These are phyloP conservation scores for Garrulus glandarius DNA, from an alignment of 2,797 vertebrate species.

Conservation along the genomic window DNA sequence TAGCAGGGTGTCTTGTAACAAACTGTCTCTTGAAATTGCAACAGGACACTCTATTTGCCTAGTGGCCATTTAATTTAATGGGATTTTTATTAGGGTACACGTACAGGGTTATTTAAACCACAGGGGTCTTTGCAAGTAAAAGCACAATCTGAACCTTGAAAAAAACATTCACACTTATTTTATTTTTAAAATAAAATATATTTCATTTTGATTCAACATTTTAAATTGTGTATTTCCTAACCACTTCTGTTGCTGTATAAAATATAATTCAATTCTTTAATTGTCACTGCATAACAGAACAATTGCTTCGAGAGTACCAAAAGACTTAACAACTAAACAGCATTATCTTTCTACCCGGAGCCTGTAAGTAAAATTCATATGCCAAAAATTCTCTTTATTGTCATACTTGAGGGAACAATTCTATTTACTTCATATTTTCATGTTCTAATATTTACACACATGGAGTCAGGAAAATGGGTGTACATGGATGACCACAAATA, in stretches of 20 bases:
- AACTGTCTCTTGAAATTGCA: constrained; percentile 76
- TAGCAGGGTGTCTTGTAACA: constrained; percentile 74
- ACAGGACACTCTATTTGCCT: constrained; percentile 71
- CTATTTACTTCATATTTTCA: background rate
- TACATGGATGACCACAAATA: background rate
- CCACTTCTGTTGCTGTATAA: constrained; percentile 7
- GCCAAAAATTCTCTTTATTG: background rate
- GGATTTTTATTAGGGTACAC: constrained; percentile 78
- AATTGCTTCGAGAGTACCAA: background rate
- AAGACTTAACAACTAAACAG: background rate
- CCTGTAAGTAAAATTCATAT: background rate
- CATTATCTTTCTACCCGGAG: background rate
- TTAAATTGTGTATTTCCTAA: constrained; percentile 19
- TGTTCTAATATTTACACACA: background rate
- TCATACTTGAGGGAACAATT: background rate
- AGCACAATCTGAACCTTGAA: constrained; percentile 46
- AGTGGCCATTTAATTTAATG: constrained; percentile 78
- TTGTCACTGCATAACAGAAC: background rate
- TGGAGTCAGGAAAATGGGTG: background rate
- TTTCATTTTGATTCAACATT: background rate
- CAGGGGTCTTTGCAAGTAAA: constrained; percentile 76
- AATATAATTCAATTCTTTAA: constrained; percentile 19
- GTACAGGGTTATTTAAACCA: constrained; percentile 74
- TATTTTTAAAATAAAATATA: background rate
- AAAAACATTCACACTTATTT: constrained; percentile 35